phyloP scores from a whole-genome alignment of 2,113 vertebrate species.

The Dipodomys merriami region DNA sequence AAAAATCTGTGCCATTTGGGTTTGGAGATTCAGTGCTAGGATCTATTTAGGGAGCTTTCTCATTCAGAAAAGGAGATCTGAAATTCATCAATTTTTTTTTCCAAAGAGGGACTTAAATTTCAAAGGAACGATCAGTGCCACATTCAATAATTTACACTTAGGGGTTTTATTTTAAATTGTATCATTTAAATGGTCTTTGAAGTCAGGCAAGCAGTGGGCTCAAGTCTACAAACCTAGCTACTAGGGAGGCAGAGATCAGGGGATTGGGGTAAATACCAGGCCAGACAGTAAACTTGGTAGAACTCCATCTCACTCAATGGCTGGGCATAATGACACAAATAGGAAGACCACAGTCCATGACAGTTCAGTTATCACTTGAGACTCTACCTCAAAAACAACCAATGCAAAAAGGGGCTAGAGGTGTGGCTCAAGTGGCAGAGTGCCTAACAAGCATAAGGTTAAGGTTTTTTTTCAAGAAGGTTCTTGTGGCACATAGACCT shows the following conservation, averaged over 20 bases:
- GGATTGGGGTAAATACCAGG: no score
- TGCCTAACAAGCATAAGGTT: no score
- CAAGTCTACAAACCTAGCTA: background rate
- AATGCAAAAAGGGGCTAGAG: no score
- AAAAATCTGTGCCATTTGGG: background rate
- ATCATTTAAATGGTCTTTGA: background rate
- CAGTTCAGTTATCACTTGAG: no score
- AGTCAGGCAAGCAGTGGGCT: no score
- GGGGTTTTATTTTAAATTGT: background rate
- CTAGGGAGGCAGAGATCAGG: background rate
- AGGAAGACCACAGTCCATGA: no score
- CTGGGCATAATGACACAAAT: no score
- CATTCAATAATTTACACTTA: background rate
- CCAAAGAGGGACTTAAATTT: slow-evolving; percentile 24
- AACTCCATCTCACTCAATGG: no score
- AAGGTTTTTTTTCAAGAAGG: no score
- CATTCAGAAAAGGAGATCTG: background rate
- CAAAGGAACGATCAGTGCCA: background rate
- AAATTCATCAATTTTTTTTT: background rate
- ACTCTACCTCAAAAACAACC: no score
- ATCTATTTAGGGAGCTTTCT: background rate
- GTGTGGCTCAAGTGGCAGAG: no score
- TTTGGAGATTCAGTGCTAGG: background rate
- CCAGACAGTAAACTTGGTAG: no score
- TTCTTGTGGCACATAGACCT: background rate